Conservation (phyloP, 2,888 invertebrate genomes). For the Brachycybe producta region DNA sequence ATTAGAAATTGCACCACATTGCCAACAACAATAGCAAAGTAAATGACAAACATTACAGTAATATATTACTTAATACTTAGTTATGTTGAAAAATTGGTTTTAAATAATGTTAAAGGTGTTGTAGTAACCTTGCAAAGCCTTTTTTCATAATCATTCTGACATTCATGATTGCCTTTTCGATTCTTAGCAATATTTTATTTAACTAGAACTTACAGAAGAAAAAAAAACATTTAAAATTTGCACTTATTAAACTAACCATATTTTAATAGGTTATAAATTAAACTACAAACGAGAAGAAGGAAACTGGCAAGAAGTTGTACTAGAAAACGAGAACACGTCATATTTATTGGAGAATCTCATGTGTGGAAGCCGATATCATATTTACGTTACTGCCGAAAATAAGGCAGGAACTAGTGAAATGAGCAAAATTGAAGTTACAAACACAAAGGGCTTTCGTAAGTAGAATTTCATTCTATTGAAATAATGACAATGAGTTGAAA, state of each 20-base stretch:
- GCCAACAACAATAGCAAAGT: too few species aligned
- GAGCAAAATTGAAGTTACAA: constrained; percentile 7
- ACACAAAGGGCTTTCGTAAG: constrained; percentile 14
- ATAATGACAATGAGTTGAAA: too few species aligned
- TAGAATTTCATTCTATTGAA: not conserved
- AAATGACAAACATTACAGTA: too few species aligned
- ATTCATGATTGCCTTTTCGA: too few species aligned
- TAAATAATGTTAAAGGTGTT: too few species aligned
- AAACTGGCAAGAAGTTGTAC: constrained; percentile 5
- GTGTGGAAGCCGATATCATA: constrained; percentile 13
- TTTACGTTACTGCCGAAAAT: constrained; percentile 13
- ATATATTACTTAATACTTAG: too few species aligned
- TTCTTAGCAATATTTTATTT: too few species aligned
- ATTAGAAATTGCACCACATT: too few species aligned
- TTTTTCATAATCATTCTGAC: too few species aligned
- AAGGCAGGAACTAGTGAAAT: constrained; percentile 9
- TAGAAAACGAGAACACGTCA: constrained; percentile 2
- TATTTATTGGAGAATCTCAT: constrained; percentile 10
- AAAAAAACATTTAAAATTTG: not conserved
- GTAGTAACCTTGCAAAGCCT: too few species aligned
- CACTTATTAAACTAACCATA: not conserved
- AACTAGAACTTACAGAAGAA: too few species aligned
- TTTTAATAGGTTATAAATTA: constrained; percentile 9
- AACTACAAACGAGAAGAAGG: constrained; percentile 13
- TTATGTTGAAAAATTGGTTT: too few species aligned